phyloP scores from a whole-genome alignment of 2,888 invertebrate genomes.

The Heliconius charithonia region DNA sequence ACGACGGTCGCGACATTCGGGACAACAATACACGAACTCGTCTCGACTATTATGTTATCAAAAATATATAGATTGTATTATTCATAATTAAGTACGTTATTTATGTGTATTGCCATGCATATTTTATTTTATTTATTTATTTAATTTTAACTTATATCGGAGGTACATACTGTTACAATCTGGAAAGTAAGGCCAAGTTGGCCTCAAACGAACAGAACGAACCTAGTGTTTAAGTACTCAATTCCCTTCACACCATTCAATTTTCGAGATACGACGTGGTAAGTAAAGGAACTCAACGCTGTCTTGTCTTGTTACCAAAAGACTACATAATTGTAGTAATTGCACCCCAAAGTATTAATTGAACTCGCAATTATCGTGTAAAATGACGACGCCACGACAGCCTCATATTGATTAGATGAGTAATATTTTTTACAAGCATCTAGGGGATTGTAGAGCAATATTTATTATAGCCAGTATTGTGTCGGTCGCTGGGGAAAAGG shows the following conservation, averaged over 20 bases:
- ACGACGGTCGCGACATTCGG: too few relatives aligned
- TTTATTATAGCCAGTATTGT: background rate
- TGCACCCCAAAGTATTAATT: background rate
- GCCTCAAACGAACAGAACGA: background rate
- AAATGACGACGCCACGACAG: too few relatives aligned
- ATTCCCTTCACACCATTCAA: background rate
- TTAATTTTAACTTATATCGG: too few relatives aligned
- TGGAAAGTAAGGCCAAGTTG: too few relatives aligned
- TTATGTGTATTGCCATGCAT: too few relatives aligned
- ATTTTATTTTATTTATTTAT: too few relatives aligned
- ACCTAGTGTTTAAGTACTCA: background rate
- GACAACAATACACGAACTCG: too few relatives aligned
- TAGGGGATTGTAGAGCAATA: background rate
- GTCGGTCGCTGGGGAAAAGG: conserved; percentile 15
- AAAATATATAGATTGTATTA: too few relatives aligned
- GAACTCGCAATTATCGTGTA: background rate
- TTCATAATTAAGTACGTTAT: too few relatives aligned
- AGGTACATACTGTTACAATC: too few relatives aligned
- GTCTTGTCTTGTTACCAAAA: background rate
- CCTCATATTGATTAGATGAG: background rate
- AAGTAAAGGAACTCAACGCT: background rate
- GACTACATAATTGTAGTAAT: too few relatives aligned
- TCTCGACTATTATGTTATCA: too few relatives aligned
- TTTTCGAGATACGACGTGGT: background rate
- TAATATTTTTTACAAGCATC: background rate